Conservation (phyloP, 2,797 vertebrate species). For the Xiphophorus birchmanni region DNA sequence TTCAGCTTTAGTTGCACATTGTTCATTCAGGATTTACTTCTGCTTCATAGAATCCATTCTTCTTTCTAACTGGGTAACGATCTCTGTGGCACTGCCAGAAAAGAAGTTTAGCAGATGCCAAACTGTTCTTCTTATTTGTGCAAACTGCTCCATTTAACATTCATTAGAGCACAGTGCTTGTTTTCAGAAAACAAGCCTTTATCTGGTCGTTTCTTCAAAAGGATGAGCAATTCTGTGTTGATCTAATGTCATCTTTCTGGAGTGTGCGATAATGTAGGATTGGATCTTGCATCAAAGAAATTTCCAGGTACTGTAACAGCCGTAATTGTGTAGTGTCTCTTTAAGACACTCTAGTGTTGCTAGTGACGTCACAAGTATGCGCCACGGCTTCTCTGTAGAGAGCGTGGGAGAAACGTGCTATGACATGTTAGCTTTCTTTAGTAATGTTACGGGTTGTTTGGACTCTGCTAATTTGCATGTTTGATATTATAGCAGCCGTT, state of each 20-base stretch:
- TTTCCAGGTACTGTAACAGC: too few relatives aligned
- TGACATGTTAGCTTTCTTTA: too few relatives aligned
- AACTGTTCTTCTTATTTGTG: background rate
- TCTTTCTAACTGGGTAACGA: background rate
- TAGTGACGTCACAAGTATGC: too few relatives aligned
- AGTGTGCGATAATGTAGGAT: background rate
- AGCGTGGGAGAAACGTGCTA: too few relatives aligned
- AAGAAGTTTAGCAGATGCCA: background rate
- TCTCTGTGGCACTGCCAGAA: background rate
- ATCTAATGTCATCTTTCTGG: background rate
- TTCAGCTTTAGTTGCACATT: background rate
- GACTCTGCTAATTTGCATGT: too few relatives aligned
- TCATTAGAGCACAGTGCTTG: background rate
- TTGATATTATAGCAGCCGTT: too few relatives aligned
- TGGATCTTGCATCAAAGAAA: background rate
- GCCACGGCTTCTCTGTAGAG: too few relatives aligned
- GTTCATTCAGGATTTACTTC: background rate
- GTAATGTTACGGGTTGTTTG: rapidly evolving
- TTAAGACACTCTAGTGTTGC: too few relatives aligned
- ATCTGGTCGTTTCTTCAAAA: background rate
- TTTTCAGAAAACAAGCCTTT: background rate
- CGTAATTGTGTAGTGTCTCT: too few relatives aligned
- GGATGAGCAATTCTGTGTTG: background rate
- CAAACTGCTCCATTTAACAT: background rate
- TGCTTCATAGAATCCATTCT: constrained; percentile 1